Conservation (phyloP, 2,113 vertebrate genomes). For the Hippocampus abdominalis region DNA sequence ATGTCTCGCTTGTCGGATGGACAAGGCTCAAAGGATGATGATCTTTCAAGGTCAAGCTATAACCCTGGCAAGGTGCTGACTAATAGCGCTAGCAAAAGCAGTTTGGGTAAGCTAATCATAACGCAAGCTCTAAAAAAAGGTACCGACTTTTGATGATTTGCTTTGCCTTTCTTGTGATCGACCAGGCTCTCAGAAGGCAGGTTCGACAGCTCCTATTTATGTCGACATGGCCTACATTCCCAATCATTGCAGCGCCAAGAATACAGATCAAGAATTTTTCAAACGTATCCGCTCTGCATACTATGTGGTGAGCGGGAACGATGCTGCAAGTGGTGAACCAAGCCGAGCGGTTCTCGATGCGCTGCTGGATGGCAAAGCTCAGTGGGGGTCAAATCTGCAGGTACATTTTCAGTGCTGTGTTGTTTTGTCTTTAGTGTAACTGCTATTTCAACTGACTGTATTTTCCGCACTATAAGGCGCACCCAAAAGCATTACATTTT, state of each 20-base stretch:
- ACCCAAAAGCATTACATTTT: no score
- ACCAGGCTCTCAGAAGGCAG: conserved; percentile 66
- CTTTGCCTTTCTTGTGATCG: conserved; percentile 19
- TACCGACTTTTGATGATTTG: not conserved
- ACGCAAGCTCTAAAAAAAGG: not conserved
- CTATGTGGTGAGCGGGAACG: conserved; percentile 96
- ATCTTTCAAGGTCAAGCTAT: conserved; percentile 77
- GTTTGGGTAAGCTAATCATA: conserved; percentile 71
- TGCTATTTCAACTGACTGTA: not conserved
- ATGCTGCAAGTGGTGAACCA: conserved; percentile 83
- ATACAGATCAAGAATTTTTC: conserved; percentile 94
- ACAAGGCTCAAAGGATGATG: conserved; percentile 80
- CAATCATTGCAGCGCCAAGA: conserved; percentile 97
- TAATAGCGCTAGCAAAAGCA: conserved; percentile 80
- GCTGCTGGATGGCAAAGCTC: conserved; percentile 91
- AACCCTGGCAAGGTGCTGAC: conserved; percentile 78
- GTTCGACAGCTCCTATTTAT: conserved; percentile 78
- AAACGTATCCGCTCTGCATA: conserved; percentile 88
- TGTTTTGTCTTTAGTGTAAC: not conserved
- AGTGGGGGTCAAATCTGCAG: conserved; percentile 97
- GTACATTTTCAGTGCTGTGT: conserved; percentile 57
- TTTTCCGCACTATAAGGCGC: no score
- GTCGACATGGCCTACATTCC: conserved; percentile 97
- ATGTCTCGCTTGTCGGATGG: conserved; percentile 68
- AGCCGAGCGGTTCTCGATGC: conserved; percentile 89